A percentile compares a stretch with the other conserved stretches of the same genome.
These are phyloP conservation scores for Psylliodes chrysocephalus DNA, from an alignment of 2,888 invertebrate species.

Conservation along the genomic window DNA sequence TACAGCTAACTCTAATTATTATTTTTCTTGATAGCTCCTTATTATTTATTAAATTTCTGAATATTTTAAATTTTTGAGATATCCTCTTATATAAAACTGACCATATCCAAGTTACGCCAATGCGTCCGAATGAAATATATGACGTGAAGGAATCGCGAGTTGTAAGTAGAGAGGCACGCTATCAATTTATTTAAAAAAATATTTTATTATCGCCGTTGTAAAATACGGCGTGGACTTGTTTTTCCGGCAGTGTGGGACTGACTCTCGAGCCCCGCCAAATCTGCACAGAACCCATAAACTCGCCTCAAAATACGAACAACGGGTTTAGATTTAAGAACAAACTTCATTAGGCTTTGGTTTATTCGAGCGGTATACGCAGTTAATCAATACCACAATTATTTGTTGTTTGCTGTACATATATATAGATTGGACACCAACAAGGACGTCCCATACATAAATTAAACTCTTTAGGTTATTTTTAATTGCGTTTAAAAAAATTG, in stretches of 20 bases:
- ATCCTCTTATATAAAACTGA: too few species aligned
- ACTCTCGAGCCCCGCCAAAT: not conserved
- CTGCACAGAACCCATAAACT: slow-evolving; percentile 19
- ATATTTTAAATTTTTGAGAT: too few species aligned
- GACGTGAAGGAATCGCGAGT: slow-evolving; percentile 50
- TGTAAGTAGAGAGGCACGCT: slow-evolving; percentile 44
- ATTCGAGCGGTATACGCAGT: not conserved
- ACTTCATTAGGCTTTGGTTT: slow-evolving; percentile 30
- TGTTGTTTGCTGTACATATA: too few species aligned
- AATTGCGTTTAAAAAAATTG: too few species aligned
- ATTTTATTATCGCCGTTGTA: slow-evolving; percentile 43
- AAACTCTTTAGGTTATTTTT: too few species aligned
- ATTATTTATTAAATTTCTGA: too few species aligned
- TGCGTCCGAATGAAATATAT: slow-evolving; percentile 33
- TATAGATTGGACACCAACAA: too few species aligned
- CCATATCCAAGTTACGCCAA: too few species aligned
- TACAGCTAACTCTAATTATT: too few species aligned
- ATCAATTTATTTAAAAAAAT: slow-evolving; percentile 48
- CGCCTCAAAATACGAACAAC: slow-evolving; percentile 10
- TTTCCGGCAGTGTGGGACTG: slow-evolving; percentile 37
- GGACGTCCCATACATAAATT: too few species aligned
- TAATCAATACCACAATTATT: not conserved
- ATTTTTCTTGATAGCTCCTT: too few species aligned
- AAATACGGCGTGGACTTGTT: slow-evolving; percentile 39
- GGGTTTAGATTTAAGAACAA: slow-evolving; percentile 22